Percentiles rank a stretch among this genome's conserved stretches.
Conservation (phyloP, 2,797 vertebrate species). For the Anas capensis region DNA sequence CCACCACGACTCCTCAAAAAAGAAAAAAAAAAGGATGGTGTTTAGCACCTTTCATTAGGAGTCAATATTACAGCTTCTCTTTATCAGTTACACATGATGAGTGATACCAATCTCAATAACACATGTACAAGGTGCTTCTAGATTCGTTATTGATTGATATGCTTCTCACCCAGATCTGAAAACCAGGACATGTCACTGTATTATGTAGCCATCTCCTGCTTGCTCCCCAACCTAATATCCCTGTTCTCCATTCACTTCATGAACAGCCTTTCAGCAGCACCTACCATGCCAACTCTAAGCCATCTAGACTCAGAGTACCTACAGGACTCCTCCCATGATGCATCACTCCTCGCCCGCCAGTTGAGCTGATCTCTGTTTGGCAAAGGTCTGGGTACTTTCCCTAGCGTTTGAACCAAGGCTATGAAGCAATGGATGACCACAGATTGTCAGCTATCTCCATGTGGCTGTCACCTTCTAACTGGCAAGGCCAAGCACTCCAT, state of each 20-base stretch:
- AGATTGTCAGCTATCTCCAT: background rate
- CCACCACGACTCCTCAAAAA: too few species aligned
- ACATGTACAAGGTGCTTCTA: background rate
- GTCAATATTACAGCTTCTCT: background rate
- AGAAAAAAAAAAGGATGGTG: too few species aligned
- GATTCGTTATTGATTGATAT: background rate
- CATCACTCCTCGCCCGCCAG: background rate
- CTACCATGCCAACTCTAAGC: background rate
- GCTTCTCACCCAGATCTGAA: background rate
- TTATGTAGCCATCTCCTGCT: background rate
- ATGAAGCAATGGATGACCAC: background rate
- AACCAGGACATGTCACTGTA: background rate
- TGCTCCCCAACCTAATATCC: background rate
- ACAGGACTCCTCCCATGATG: background rate
- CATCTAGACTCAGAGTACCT: background rate
- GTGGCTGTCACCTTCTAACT: background rate
- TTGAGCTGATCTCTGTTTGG: background rate
- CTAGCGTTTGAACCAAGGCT: background rate
- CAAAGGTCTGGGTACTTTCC: background rate
- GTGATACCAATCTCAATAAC: background rate
- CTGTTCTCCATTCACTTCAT: background rate
- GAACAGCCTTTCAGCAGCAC: background rate
- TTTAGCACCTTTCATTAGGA: background rate
- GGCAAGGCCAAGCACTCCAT: background rate
- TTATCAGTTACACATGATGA: fast-evolving